phyloP scores from a whole-genome alignment of 2,113 vertebrate genomes.

The Hucho hucho region DNA sequence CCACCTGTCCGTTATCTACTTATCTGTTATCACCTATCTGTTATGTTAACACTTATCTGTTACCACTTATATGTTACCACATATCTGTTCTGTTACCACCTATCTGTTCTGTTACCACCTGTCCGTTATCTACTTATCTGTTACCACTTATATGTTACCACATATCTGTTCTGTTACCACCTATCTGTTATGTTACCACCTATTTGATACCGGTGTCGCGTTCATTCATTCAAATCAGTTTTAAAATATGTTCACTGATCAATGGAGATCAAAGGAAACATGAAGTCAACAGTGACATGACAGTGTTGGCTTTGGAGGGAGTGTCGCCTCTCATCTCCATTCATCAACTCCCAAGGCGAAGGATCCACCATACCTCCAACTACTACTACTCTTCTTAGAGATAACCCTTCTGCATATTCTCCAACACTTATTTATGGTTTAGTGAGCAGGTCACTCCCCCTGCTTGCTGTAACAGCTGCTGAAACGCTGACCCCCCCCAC shows the following conservation, averaged over 20 bases:
- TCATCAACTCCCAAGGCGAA: slow-evolving; percentile 63
- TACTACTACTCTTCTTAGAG: slow-evolving; percentile 35
- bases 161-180: no score
- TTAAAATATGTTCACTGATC: not conserved
- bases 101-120: no score
- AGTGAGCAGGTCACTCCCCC: slow-evolving; percentile 76
- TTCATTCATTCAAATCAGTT: not conserved
- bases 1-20: no score
- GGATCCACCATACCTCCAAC: slow-evolving; percentile 8
- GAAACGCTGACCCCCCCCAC: slow-evolving; percentile 52
- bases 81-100: no score
- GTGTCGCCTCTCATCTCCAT: not conserved
- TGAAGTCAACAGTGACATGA: not conserved
- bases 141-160: no score
- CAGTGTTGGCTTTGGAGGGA: not conserved
- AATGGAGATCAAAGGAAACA: not conserved
- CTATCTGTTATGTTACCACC: not conserved
- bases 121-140: no score
- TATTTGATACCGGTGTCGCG: not conserved
- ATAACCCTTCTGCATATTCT: slow-evolving; percentile 70
- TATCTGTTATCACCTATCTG: no score
- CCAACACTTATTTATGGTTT: slow-evolving; percentile 76
- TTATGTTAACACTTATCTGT: no score
- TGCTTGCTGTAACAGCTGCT: slow-evolving; percentile 78
- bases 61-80: no score